Evolutionary conservation across 1,140 invertebrate species (phyloP).

Genomic region (Drosophila guanche): DNA sequence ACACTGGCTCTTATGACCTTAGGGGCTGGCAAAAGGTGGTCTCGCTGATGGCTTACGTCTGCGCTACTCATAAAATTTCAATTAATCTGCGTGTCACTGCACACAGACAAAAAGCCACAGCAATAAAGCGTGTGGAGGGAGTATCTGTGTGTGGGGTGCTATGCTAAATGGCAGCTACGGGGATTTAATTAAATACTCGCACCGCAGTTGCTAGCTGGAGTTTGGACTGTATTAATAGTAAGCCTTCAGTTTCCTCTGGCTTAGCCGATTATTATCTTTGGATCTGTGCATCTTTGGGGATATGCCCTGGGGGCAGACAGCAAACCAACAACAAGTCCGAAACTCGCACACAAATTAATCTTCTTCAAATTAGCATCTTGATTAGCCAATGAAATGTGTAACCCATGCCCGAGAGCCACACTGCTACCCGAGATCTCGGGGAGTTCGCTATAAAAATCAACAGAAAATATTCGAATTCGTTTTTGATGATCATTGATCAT

Average conservation of each 20-base stretch:
- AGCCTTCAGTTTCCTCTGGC: conserved; percentile 60
- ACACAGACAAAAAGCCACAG: conserved; percentile 16
- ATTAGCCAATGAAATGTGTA: conserved; percentile 82
- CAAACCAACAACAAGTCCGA: conserved; percentile 2
- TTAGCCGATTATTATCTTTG: conserved; percentile 63
- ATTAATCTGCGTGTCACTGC: conserved; percentile 80
- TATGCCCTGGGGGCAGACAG: conserved; percentile 48
- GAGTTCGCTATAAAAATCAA: conserved; percentile 75
- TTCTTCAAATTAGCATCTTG: conserved; percentile 83
- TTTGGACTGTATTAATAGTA: conserved; percentile 63
- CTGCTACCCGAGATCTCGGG: not conserved
- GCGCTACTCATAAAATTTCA: conserved; percentile 82
- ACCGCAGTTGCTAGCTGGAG: conserved; percentile 37
- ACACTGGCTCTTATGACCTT: conserved; percentile 69
- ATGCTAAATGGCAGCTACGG: conserved; percentile 42
- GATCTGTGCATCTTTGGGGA: conserved; percentile 13
- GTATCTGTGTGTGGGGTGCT: conserved; percentile 11
- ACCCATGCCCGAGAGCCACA: conserved; percentile 53
- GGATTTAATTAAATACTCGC: conserved; percentile 70
- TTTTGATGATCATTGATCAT: conserved; percentile 77
- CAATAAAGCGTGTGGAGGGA: too few species aligned
- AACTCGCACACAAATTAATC: conserved; percentile 79
- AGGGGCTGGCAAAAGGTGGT: conserved; percentile 80
- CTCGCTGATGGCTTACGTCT: conserved; percentile 80
- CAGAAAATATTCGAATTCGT: conserved; percentile 43